Evolutionary conservation across 1,140 invertebrate species (phyloP).

Genomic region (Atopsyche davidsoni): DNA sequence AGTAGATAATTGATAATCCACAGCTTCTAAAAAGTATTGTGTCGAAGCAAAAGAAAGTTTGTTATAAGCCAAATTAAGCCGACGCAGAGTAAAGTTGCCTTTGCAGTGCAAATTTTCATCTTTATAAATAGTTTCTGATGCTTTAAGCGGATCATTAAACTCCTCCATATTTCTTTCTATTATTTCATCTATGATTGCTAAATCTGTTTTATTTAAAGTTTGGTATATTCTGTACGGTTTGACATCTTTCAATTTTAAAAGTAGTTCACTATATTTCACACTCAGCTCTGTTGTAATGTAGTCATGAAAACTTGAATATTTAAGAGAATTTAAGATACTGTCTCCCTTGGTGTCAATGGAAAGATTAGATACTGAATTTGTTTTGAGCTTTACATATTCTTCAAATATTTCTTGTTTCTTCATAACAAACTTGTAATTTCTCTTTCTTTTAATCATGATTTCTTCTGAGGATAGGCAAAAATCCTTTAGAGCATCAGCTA

Average conservation of each 20-base stretch:
- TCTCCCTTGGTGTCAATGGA: too few species aligned
- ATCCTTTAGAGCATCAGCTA: constrained; percentile 2
- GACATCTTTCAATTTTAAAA: too few species aligned
- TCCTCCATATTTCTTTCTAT: constrained; percentile 1
- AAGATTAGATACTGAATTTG: too few species aligned
- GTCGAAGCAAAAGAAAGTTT: not conserved
- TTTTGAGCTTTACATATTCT: too few species aligned
- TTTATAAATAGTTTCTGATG: constrained; percentile 3
- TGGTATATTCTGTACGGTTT: too few species aligned
- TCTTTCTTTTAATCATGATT: constrained; percentile 1
- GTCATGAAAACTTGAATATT: too few species aligned
- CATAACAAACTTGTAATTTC: not conserved
- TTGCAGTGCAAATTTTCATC: constrained; percentile 8
- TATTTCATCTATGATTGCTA: constrained; percentile 5
- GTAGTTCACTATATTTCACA: too few species aligned
- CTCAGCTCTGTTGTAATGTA: too few species aligned
- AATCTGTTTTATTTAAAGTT: too few species aligned
- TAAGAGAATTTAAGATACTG: too few species aligned
- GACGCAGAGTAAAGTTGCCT: constrained; percentile 1
- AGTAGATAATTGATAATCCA: constrained; percentile 4
- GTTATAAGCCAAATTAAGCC: constrained; percentile 13
- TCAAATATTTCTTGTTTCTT: too few species aligned
- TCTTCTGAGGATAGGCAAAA: constrained; percentile 10
- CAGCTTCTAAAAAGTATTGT: constrained; percentile 1
- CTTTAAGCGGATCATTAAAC: constrained; percentile 6